Conservation (phyloP, 2,113 vertebrate genomes). For the Macrotus californicus region DNA sequence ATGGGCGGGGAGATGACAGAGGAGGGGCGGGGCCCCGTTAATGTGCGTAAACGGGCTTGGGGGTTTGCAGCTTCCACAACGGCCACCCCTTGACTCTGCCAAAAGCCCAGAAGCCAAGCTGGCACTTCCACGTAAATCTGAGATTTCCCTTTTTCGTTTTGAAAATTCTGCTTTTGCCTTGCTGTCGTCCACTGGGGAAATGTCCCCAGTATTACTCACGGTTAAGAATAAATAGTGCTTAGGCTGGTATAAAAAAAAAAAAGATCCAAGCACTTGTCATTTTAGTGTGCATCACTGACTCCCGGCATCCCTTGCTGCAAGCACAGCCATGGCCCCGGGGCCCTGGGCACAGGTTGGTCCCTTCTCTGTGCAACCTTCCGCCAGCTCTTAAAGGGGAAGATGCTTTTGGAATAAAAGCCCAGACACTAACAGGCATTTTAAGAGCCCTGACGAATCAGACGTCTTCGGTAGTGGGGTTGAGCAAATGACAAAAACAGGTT, state of each 20-base stretch:
- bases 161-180: neutral
- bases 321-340: neutral
- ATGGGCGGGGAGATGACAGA: neutral
- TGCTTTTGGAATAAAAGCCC: neutral
- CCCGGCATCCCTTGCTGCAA: accelerated
- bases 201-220: conserved; percentile 14
- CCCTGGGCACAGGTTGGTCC: accelerated
- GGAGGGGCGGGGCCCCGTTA: neutral
- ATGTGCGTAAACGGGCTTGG: neutral
- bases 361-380: accelerated
- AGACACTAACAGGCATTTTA: neutral
- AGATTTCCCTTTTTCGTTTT: neutral
- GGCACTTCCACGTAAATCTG: neutral
- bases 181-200: neutral
- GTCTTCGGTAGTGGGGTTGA: neutral
- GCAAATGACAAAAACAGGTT: neutral
- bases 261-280: neutral
- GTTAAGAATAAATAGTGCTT: conserved; percentile 39
- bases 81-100: neutral
- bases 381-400: neutral
- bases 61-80: neutral
- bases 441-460: neutral
- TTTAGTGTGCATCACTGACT: accelerated
- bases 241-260: neutral
- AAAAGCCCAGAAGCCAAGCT: neutral